Evolutionary conservation across 92 coral and sea anemone species (phyloP).

Genomic region (Zoanthus sansibaricus): DNA sequence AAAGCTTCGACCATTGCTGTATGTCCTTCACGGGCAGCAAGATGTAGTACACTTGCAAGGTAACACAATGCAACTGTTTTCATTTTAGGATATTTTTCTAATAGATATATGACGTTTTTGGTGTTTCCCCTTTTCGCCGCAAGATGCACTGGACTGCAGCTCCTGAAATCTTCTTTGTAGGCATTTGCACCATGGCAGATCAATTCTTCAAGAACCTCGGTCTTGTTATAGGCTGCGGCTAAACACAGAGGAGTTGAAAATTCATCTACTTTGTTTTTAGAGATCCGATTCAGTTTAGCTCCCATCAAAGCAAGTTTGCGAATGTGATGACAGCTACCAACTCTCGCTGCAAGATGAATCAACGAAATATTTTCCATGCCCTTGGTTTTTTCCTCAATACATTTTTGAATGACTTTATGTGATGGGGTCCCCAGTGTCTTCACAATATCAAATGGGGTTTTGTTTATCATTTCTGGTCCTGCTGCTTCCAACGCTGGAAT

Average conservation of each 20-base stretch:
- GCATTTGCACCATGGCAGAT: neutral
- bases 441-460: conserved; percentile 9
- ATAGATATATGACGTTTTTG: conserved; percentile 11
- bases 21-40: conserved; percentile 22
- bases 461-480: neutral
- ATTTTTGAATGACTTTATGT: conserved; percentile 1
- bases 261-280: neutral
- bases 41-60: neutral
- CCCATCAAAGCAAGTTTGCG: neutral
- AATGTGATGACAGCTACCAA: conserved; percentile 11
- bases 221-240: conserved; percentile 14
- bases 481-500: conserved; percentile 6
- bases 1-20: conserved; percentile 5
- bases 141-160: conserved; percentile 20
- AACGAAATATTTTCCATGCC: conserved; percentile 2
- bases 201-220: conserved; percentile 3
- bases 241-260: conserved; percentile 12
- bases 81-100: conserved; percentile 18
- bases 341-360: conserved; percentile 29
- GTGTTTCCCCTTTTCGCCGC: conserved; percentile 25
- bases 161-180: neutral
- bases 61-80: neutral
- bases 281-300: neutral
- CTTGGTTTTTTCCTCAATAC: conserved; percentile 3
- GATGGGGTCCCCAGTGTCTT: neutral